Evolutionary conservation across 2,113 vertebrate species (phyloP).

Genomic region (Embiotoca jacksoni): DNA sequence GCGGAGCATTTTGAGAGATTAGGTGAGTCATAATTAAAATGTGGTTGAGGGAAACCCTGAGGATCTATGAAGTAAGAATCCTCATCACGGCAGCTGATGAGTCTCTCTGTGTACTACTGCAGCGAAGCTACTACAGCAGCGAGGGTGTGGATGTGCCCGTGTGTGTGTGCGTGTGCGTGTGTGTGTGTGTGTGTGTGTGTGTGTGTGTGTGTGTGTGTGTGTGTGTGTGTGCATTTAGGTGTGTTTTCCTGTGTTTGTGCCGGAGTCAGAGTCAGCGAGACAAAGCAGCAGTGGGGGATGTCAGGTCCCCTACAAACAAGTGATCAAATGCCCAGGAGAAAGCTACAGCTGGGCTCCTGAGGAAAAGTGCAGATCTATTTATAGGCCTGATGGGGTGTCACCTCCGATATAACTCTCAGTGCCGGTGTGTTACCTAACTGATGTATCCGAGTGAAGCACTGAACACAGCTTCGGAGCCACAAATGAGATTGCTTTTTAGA

Average conservation of each 20-base stretch:
- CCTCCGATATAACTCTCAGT: conserved; percentile 67
- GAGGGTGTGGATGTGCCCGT: too few species aligned
- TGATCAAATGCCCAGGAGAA: conserved; percentile 66
- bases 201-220: background rate
- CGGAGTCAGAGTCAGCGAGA: conserved; percentile 47
- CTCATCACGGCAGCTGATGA: conserved; percentile 9
- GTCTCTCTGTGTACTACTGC: background rate
- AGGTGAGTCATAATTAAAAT: conserved; percentile 44
- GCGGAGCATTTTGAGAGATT: conserved; percentile 26
- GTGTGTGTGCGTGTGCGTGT: background rate
- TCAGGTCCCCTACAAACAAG: conserved; percentile 65
- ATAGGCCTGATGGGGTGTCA: conserved; percentile 73
- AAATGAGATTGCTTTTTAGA: conserved; percentile 46
- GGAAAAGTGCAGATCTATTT: conserved; percentile 73
- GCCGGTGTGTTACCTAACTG: conserved; percentile 60
- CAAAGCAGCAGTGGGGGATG: conserved; percentile 58
- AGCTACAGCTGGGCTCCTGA: conserved; percentile 71
- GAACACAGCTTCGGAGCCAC: conserved; percentile 10
- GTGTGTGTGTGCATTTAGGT: background rate
- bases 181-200: background rate
- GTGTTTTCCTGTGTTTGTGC: conserved; percentile 14
- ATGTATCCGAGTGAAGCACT: conserved; percentile 23
- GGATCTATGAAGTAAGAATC: conserved; percentile 19
- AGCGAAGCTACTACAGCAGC: conserved; percentile 17
- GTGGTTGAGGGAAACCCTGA: conserved; percentile 35